Evolutionary conservation across 2,888 invertebrate species (phyloP), one percentile per base, ranked within the genome.

Genomic region (Hyposoter didymator): DNA sequence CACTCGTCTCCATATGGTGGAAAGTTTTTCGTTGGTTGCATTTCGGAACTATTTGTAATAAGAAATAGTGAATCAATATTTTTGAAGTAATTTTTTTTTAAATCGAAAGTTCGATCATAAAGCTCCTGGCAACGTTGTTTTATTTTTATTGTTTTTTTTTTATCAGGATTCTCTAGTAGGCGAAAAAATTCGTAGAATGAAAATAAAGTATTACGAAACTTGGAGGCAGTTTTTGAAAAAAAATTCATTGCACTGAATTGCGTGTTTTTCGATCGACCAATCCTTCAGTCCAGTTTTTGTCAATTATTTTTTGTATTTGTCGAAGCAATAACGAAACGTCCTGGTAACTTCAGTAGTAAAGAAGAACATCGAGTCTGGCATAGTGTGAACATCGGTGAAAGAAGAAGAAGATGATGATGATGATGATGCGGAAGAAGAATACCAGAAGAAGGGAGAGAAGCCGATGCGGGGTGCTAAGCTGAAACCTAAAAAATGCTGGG

Each of bases 401-500:
- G 59, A 75, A 81, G 59, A 55, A 12, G 43, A 28, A 1, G 28
- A 55, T 22, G 64, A 55, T 19, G 43, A 55, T 22, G 64, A 73
- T 45, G 66, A 47, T 14, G 64, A 45, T 3, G n/a, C 14, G 59
- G 12, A 59, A 28, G 80, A 73, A 17, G 64, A 64, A 52, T 66
- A 74, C 19, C 49, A 72, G 69, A 62, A 82, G 55, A 84, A 83
- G 45, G 81, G 73, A 66, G 80, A 88, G 91, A 92, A 93, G 91
- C 92, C 92, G 91, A 91, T 88, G 90, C 89, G 90, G 91, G 91
- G 91, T 89, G 91, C 89, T 93, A 93, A 93, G 92, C 93, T 28
- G 94, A 94, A 94, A 90, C 92, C 94, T 90, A 72, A 86, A 90
- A 93, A 94, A 92, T 93, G 91, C 89, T 88, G 59, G 89, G 89